A percentile compares a stretch with the other conserved stretches of the same genome.
Conservation (phyloP, 1,140 invertebrate species). For the Drosophila nigromelanica region DNA sequence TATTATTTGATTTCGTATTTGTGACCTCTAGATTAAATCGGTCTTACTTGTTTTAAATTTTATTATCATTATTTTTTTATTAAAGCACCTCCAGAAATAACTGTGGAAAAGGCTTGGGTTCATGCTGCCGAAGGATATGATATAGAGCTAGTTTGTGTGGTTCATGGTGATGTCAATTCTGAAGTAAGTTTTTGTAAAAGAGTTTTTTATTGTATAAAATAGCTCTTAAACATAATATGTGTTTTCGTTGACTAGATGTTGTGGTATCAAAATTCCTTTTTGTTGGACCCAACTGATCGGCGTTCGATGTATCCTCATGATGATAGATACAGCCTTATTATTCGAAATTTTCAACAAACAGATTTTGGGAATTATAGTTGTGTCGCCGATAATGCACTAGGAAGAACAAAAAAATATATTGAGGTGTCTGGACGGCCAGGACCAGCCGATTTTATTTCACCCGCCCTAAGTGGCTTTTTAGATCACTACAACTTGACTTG, state of each 20-base stretch:
- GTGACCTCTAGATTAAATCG: too few species aligned
- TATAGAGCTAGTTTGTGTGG: conserved; percentile 85
- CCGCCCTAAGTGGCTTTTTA: conserved; percentile 82
- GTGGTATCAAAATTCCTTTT: conserved; percentile 86
- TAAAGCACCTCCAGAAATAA: conserved; percentile 85
- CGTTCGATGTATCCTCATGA: conserved; percentile 85
- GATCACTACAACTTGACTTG: conserved; percentile 86
- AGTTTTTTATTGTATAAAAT: too few species aligned
- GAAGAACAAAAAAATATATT: conserved; percentile 85
- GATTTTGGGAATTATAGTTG: conserved; percentile 87
- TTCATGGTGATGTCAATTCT: conserved; percentile 84
- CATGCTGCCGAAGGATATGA: conserved; percentile 85
- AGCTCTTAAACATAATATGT: too few species aligned
- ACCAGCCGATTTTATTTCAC: conserved; percentile 84
- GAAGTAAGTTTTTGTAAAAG: conserved; percentile 71
- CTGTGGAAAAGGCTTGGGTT: conserved; percentile 85
- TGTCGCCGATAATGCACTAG: conserved; percentile 84
- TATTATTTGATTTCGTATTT: too few species aligned
- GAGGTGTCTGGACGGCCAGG: conserved; percentile 85
- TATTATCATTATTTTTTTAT: neutral
- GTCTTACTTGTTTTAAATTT: too few species aligned
- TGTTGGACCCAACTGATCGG: conserved; percentile 85
- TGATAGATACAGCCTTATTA: conserved; percentile 85
- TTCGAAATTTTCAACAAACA: conserved; percentile 85
- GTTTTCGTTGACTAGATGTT: conserved; percentile 82